phyloP scores from a whole-genome alignment of 2,888 invertebrate genomes.

The Ormyrus nitidulus region DNA sequence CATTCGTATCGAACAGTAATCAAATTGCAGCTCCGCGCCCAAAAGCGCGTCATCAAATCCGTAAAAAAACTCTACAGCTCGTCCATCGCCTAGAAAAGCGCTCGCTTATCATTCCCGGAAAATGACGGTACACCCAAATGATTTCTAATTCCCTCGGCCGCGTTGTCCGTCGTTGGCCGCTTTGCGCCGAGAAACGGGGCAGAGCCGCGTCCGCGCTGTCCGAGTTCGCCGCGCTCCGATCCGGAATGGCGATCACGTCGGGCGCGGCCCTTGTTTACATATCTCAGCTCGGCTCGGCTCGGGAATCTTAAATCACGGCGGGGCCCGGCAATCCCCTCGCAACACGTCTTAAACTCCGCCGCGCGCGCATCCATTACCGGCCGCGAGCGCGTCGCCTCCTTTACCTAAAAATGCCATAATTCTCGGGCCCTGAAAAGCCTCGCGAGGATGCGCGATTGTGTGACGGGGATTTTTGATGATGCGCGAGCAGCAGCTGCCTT shows the following conservation, averaged over 20 bases:
- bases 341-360: slow-evolving; percentile 47
- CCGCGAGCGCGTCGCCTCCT: slow-evolving; percentile 28
- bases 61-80: too few relatives aligned
- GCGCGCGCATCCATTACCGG: slow-evolving; percentile 28
- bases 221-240: slow-evolving; percentile 31
- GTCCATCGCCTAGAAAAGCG: too few relatives aligned
- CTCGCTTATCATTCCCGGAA: slow-evolving; percentile 66
- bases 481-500: background rate
- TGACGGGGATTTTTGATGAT: slow-evolving; percentile 34
- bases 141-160: slow-evolving; percentile 41
- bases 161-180: background rate
- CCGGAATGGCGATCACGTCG: slow-evolving; percentile 70
- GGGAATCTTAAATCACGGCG: slow-evolving; percentile 67
- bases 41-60: too few relatives aligned
- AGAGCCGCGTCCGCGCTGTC: slow-evolving; percentile 55
- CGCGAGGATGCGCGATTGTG: slow-evolving; percentile 49
- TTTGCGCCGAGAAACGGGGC: slow-evolving; percentile 50
- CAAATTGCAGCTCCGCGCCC: too few relatives aligned
- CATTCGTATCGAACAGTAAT: too few relatives aligned
- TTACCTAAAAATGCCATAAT: slow-evolving; percentile 51
- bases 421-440: slow-evolving; percentile 22
- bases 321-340: background rate
- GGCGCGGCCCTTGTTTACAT: slow-evolving; percentile 70
- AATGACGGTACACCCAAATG: slow-evolving; percentile 60
- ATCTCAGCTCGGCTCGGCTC: slow-evolving; percentile 64